Conservation (phyloP, 1,140 invertebrate genomes). For the Heterodera carotae region DNA sequence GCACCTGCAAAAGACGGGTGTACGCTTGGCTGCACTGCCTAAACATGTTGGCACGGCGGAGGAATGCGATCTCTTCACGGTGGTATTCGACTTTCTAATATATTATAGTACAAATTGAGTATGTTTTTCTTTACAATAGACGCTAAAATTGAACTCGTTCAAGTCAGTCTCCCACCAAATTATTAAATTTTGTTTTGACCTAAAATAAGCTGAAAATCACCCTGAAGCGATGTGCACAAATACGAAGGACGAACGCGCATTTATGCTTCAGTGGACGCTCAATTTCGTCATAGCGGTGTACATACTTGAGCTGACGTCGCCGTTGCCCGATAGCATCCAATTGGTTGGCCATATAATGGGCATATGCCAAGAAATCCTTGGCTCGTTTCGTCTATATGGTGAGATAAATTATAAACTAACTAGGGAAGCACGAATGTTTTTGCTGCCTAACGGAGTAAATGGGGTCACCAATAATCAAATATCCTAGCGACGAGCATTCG, state of each 20-base stretch:
- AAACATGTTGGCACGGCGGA: constrained; percentile 8
- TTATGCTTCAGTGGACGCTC: constrained; percentile 22
- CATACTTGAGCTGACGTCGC: constrained; percentile 16
- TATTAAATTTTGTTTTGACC: background rate
- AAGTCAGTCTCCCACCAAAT: no score
- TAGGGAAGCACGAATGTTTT: no score
- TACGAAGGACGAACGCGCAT: constrained; percentile 20
- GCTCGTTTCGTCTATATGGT: constrained; percentile 20
- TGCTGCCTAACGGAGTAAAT: no score
- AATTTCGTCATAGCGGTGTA: constrained; percentile 29
- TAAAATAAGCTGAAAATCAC: background rate
- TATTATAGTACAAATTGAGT: no score
- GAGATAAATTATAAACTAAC: no score
- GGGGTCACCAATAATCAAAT: no score
- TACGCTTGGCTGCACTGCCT: constrained; percentile 26
- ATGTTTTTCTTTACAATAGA: no score
- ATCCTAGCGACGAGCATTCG: no score
- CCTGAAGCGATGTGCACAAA: constrained; percentile 18
- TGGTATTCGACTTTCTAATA: constrained; percentile 29
- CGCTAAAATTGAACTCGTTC: no score
- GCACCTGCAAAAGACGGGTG: constrained; percentile 22
- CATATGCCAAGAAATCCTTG: constrained; percentile 21
- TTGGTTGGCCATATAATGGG: constrained; percentile 23
- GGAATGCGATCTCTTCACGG: constrained; percentile 17
- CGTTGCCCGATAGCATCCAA: background rate